Percentiles rank a stretch among this genome's conserved stretches.
These are phyloP conservation scores for Melanocharis versteri DNA, from an alignment of 2,113 vertebrate genomes.

Conservation along the genomic window DNA sequence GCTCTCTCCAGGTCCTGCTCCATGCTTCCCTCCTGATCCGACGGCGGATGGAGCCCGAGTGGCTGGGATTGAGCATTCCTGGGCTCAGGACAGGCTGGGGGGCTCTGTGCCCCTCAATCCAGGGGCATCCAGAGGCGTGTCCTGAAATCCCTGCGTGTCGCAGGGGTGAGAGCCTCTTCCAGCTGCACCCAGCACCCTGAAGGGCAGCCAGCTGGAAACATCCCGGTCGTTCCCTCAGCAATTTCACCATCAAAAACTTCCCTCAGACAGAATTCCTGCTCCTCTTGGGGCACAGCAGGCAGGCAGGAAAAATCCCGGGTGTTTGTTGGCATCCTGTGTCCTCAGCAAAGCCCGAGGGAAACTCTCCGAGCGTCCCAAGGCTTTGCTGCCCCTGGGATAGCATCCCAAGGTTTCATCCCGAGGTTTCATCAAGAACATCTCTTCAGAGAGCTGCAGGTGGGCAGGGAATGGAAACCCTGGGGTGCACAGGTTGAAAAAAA, in stretches of 20 bases:
- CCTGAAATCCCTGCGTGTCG: not conserved
- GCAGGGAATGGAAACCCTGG: not conserved
- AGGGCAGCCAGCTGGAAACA: not conserved
- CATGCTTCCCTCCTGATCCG: not conserved
- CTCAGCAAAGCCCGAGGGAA: not conserved
- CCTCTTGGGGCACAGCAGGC: accelerated
- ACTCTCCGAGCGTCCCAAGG: accelerated
- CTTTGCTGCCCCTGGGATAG: not conserved
- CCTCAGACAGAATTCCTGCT: accelerated
- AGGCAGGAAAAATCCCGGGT: not conserved
- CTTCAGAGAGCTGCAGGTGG: not conserved
- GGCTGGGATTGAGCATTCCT: not conserved
- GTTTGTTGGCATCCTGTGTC: accelerated
- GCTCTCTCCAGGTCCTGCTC: accelerated
- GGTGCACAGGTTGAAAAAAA: not conserved
- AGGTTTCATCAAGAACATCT: not conserved
- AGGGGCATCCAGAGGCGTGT: not conserved
- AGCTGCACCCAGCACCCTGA: not conserved
- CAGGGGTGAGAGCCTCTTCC: not conserved
- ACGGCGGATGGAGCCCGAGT: accelerated
- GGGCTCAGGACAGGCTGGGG: not conserved
- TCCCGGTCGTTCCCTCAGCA: accelerated
- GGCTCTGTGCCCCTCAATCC: accelerated
- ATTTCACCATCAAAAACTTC: not conserved
- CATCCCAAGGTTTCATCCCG: not conserved